Base-by-base conservation (phyloP, 2,797 vertebrate genomes). In the Cryptoprocta ferox region DNA sequence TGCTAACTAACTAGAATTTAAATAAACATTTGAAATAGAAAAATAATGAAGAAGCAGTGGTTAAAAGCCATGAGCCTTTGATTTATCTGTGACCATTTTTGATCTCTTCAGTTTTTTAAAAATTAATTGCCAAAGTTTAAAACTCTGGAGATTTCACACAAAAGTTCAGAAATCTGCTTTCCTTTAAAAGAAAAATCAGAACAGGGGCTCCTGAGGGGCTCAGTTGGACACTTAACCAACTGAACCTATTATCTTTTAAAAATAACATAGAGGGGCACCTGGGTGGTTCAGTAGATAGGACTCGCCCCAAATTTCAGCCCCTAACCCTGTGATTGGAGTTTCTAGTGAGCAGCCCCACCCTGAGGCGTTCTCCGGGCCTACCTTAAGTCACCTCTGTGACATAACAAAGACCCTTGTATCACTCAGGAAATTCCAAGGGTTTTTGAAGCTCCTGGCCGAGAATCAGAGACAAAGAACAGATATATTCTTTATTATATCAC, bases 101-200 rank as follows among this genome's bases (percentile, higher is more conserved):
- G 39, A 89, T 70, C 50, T 75, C 50, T 70, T 30, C 14, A 70
- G 24, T 71, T 76, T 81, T 56, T 37, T 3, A 61, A 32, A 87
- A 45, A n/a, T 42, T 21, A 45, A 37, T 59, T 59, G 45, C 45
- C 83, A 37, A 87, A 59, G 56, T 83, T 82, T 56, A 28, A 65
- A 95, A 71, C 48, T 89, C 30, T 80, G 42, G 37, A 83, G 19
- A 45, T 93, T 92, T 97, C 53, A 93, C 53, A 39, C 42, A 53
- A 50, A 50, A 63, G 13, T 84, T 28, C 50, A 65, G 45, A 84
- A 91, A 66, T 92, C 21, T 94, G 5, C 83, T 80, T 78, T n/a
- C 83, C 9, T 91, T 92, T 63, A 35, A 35, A 70, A 53, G 21
- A 95, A 83, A 96, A 82, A 90, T 65, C 9, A 84, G 81, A 91